phyloP scores from a whole-genome alignment of 2,113 vertebrate species.

The Felis catus region F.catus_Fca126_mat1.0 CM031412.1:217870501-217871000 shows the following conservation, averaged over 20 bases:
- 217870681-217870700: neutral
- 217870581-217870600: neutral
- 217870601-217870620: neutral
- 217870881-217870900: neutral
- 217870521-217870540: neutral
- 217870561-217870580: neutral
- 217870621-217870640: conserved; percentile 8
- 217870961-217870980: neutral
- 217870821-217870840: neutral
- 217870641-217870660: neutral
- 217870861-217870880: neutral
- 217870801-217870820: neutral
- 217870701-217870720: neutral
- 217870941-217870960: neutral
- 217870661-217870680: neutral
- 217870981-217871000: neutral
- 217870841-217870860: neutral
- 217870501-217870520: neutral
- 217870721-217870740: neutral
- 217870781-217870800: neutral
- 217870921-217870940: neutral
- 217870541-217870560: neutral
- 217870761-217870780: neutral
- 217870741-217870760: neutral
- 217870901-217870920: neutral